Conservation (phyloP, 92 coral and sea anemone species). For the Epizoanthus scotinus region DNA sequence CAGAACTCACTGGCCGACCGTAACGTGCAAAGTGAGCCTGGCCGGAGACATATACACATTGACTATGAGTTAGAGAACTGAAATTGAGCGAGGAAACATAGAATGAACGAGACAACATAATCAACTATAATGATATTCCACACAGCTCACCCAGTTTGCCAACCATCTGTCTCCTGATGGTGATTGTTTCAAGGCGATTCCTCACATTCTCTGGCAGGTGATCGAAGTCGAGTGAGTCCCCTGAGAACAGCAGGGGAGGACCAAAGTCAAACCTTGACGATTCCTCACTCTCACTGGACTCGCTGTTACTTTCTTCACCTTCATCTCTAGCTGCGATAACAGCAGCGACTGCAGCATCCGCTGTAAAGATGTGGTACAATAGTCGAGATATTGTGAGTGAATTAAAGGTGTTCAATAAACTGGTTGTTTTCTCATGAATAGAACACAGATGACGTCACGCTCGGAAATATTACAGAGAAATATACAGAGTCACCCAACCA, state of each 20-base stretch:
- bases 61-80: too few relatives aligned
- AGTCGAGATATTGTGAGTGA: too few relatives aligned
- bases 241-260: constrained; percentile 82
- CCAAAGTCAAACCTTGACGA: constrained; percentile 87
- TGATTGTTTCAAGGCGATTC: constrained; percentile 79
- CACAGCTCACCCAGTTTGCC: constrained; percentile 90
- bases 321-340: constrained; percentile 16
- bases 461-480: too few relatives aligned
- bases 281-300: constrained; percentile 51
- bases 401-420: too few relatives aligned
- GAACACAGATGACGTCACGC: too few relatives aligned
- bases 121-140: background rate
- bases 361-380: background rate
- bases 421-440: too few relatives aligned
- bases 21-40: too few relatives aligned
- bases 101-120: too few relatives aligned
- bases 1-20: too few relatives aligned
- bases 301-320: constrained; percentile 24
- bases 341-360: constrained; percentile 20
- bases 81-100: too few relatives aligned
- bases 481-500: too few relatives aligned
- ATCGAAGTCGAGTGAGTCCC: constrained; percentile 86
- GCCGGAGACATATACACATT: too few relatives aligned
- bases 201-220: constrained; percentile 78
- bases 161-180: constrained; percentile 84